Evolutionary conservation across 2,888 invertebrate species (phyloP), one percentile per base, ranked within the genome.

Genomic region (Zygaena filipendulae): DNA sequence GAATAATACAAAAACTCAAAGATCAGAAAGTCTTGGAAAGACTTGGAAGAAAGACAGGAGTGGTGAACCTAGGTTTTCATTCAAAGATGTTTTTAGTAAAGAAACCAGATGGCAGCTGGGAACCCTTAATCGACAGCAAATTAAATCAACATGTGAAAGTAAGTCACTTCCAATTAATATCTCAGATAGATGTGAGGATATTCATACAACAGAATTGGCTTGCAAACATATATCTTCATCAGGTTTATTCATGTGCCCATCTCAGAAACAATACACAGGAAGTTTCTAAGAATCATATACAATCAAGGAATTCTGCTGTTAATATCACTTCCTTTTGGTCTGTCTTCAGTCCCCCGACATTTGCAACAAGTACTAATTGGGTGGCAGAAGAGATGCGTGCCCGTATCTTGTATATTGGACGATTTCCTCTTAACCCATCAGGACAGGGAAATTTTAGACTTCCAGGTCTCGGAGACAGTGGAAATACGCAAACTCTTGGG

Each of bases 351-450:
- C 8, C 33, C 33, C 7, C 16, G 20, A 27, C 23, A 10, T 33
- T 30, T 23, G 33, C 36, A 12, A 6, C 30, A 6, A 12, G 35
- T 7, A 24, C 31, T 4, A 33, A 29, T 18, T 35, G 32, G 33
- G 14, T 33, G 3, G 35, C 33, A 11, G 30, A 32, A 21, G 9
- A 19, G 6, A 18, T 39, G 6, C 20, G 39, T 7, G 19, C 21
- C 10, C 13, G 18, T 12, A 30, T 30, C 3, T 11, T 29, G 4
- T 25, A 30, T 4, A 7, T 35, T 33, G 14, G 37, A 34, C 37
- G 32, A 34, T 13, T 37, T 19, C 18, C 27, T 37, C 5, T 10
- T 37, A 11, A 32, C 13, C 8, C 6, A 30, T 16, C 37, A 37
- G 13, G 23, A 30, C 25, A n/a, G 24, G 9, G 16, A 12, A 1